Evolutionary conservation across 2,888 invertebrate species (phyloP), one percentile per base, ranked within the genome.

Genomic region (Cheilosia vernalis): DNA sequence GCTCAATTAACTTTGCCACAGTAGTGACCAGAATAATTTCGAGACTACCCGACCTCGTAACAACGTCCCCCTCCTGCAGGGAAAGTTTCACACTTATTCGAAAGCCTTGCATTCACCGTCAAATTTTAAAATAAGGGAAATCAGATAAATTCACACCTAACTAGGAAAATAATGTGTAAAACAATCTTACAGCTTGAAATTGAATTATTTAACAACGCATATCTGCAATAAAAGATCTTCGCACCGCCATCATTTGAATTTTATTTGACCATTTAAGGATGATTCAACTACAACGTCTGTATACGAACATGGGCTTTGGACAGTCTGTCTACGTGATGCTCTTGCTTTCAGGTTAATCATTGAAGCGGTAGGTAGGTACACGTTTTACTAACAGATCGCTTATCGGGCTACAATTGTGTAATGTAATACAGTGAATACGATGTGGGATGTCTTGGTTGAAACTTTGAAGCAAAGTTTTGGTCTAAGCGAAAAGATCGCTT

Each of bases 311-410:
- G 58, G n/a, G n/a, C 19, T 15, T 60, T 60, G 51, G 21, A 27
- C 40, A 56, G 51, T 49, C 66, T 67, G n/a, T n/a, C 40, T 42
- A 66, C 74, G 74, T 76, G 74, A 64, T 40, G 66, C 66, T 76
- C 33, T 66, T 76, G 17, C 74, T 76, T 56, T 76, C 66, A n/a
- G 40, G 19, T 53, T 17, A 5, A 44, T 15, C 44, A 6, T n/a
- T n/a, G 17, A 17, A 9, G 19, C 19, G 19, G 47, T 17, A 17
- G 19, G 47, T 17, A 17, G 37, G 13, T 13, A 37, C 13, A 37
- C 13, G 37, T 13, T 13, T 37, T 37, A 37, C 1, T 13, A 4
- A 37, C 13, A 37, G 37, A 10, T 2, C 37, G 37, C 37, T 4
- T 37, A 37, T 37, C 13, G 37, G 37, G 4, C 37, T 13, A 13